Base-by-base conservation (phyloP, 2,113 vertebrate species). In the Elachura formosa region DNA sequence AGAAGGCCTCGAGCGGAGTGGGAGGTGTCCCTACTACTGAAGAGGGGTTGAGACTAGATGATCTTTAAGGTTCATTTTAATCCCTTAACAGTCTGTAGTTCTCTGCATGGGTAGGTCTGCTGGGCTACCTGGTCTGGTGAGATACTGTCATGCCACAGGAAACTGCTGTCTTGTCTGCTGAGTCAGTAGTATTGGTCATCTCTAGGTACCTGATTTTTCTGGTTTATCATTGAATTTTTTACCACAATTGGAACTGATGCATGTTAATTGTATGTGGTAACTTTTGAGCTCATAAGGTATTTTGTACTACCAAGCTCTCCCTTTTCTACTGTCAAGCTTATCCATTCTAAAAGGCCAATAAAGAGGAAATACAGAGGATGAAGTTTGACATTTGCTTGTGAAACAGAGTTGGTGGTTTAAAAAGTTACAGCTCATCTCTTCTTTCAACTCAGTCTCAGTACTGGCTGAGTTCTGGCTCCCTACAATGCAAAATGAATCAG, bases 311-410 rank as follows among this genome's bases (percentile, higher is more conserved):
- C 11, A 68, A 77, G 15, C 25, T 56, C 28, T 72, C 58, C 40
- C 21, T 66, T 82, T 88, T 79, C 63, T 80, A 38, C 38, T 79
- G 38, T 64, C n/a, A 85, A 73, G 41, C 33, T 76, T 91, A 62
- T 66, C 80, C 9, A 51, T 68, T 95, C 85, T 83, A 58, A 93
- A 96, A 96, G 55, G 84, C 91, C 68, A 66, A 84, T 67, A 80
- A 86, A 92, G 80, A 90, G 28, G 84, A 95, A 95, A 94, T 92
- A 78, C 69, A 77, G 46, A 34, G 68, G 68, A 89, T 94, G 48
- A 93, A 93, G 67, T 58, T 67, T 95, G 93, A 91, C 59, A 84
- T 92, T 95, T 95, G 68, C 89, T 71, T 96, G 61, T 84, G 68
- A 85, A 95, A 79, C 62, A 68, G 80, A 86, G 31, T 40, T 73